Percentiles rank a stretch among this genome's conserved stretches.
phyloP scores from a whole-genome alignment of 2,797 vertebrate genomes.

The Pagetopsis macropterus region DNA sequence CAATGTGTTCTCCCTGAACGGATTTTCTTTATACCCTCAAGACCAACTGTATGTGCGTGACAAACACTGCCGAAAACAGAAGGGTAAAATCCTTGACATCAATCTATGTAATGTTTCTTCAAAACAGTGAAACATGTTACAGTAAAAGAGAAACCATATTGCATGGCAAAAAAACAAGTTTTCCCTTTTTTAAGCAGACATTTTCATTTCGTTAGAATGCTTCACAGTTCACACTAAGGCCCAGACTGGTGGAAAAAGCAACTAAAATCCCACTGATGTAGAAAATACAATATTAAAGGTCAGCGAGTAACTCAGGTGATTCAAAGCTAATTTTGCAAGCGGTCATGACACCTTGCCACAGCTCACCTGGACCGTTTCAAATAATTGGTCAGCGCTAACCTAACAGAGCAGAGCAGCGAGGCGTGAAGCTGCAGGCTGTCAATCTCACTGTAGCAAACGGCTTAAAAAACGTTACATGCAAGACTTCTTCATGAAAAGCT shows the following conservation, averaged over 20 bases:
- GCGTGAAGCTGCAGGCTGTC: constrained; percentile 2
- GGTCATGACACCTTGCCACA: background rate
- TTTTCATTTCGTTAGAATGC: constrained; percentile 22
- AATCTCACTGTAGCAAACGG: constrained; percentile 33
- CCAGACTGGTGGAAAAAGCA: constrained; percentile 37
- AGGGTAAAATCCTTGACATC: constrained; percentile 35
- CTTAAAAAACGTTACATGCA: constrained; percentile 57
- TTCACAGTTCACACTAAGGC: constrained; percentile 63
- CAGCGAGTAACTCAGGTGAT: constrained; percentile 10
- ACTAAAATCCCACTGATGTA: constrained; percentile 14
- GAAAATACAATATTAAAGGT: constrained; percentile 24
- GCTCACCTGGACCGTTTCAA: constrained; percentile 22
- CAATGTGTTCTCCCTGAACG: constrained; percentile 45
- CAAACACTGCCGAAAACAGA: constrained; percentile 20
- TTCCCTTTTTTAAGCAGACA: constrained; percentile 30
- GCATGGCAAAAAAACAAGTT: constrained; percentile 37
- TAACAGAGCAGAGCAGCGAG: constrained; percentile 28
- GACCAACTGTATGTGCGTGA: constrained; percentile 31
- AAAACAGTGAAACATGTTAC: constrained; percentile 43
- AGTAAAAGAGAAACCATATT: constrained; percentile 35
- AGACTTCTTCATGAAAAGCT: constrained; percentile 51
- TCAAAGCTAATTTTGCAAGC: constrained; percentile 27
- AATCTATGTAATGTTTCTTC: constrained; percentile 28
- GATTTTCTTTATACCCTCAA: constrained; percentile 21
- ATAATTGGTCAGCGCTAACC: constrained; percentile 14